These are phyloP conservation scores for Catotricha subobsoleta DNA, from an alignment of 2,888 invertebrate species.

Conservation along the genomic window DNA sequence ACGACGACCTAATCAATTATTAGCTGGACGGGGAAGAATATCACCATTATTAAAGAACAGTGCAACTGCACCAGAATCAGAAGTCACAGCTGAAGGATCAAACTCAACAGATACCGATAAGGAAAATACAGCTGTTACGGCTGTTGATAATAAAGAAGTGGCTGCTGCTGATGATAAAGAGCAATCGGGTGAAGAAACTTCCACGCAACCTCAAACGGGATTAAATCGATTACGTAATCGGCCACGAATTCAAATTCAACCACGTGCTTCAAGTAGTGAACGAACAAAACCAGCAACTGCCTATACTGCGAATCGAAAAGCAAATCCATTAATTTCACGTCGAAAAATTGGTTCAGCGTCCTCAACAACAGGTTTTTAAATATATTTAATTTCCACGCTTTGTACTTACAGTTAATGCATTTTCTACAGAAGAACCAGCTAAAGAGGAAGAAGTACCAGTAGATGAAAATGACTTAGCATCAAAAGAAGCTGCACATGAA, in stretches of 20 bases:
- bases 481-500: constrained; percentile 14
- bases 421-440: background rate
- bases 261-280: constrained; percentile 15
- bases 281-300: constrained; percentile 9
- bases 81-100: constrained; percentile 13
- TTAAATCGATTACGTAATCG: constrained; percentile 27
- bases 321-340: constrained; percentile 25
- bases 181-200: constrained; percentile 7
- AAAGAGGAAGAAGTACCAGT: background rate
- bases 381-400: background rate
- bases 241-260: constrained; percentile 24
- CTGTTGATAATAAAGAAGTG: constrained; percentile 11
- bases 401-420: background rate
- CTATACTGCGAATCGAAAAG: constrained; percentile 19
- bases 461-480: background rate
- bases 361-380: constrained; percentile 18
- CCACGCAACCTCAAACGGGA: constrained; percentile 14
- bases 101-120: constrained; percentile 6
- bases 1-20: constrained; percentile 24
- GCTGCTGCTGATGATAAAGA: constrained; percentile 7
- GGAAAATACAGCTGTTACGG: constrained; percentile 11
- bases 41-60: constrained; percentile 15
- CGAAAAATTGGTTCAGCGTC: constrained; percentile 23
- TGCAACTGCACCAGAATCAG: constrained; percentile 17
- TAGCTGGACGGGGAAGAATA: constrained; percentile 20